Percentiles rank a stretch among this genome's conserved stretches.
phyloP scores from a whole-genome alignment of 2,797 vertebrate species.

The Spea hammondii region DNA sequence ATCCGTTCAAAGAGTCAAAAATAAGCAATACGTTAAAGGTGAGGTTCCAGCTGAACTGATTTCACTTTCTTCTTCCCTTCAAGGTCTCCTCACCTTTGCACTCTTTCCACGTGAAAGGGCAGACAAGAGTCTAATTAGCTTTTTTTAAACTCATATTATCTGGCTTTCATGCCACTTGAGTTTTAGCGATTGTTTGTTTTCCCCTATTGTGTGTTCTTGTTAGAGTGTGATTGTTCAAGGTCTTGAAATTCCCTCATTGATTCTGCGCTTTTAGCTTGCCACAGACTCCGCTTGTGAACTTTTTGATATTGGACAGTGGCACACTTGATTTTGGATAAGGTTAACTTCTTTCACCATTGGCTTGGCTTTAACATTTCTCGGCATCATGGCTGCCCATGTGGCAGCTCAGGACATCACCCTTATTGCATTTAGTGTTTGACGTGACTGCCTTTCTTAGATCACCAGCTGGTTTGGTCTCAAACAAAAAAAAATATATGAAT shows the following conservation, averaged over 20 bases:
- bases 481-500: too few species aligned
- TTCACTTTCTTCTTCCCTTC: too few species aligned
- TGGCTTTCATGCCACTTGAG: not conserved
- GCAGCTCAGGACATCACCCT: too few species aligned
- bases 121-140: not conserved
- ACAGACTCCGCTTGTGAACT: not conserved
- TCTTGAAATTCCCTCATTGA: not conserved
- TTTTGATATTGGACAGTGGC: not conserved
- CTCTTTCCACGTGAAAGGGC: not conserved
- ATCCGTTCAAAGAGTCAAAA: too few species aligned
- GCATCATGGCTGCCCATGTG: too few species aligned
- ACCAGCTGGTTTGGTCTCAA: too few species aligned
- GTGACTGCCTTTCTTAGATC: too few species aligned
- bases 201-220: not conserved
- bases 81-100: not conserved
- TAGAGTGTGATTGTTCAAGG: not conserved
- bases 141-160: not conserved
- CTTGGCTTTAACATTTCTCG: too few species aligned
- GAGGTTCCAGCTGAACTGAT: too few species aligned
- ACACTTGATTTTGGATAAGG: too few species aligned
- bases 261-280: not conserved
- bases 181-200: not conserved
- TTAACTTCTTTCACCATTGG: not conserved
- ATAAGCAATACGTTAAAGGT: too few species aligned
- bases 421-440: too few species aligned